phyloP scores from a whole-genome alignment of 30 jellyfish, hydroid and myxozoan species.

The Hydractinia symbiolongicarpus region DNA sequence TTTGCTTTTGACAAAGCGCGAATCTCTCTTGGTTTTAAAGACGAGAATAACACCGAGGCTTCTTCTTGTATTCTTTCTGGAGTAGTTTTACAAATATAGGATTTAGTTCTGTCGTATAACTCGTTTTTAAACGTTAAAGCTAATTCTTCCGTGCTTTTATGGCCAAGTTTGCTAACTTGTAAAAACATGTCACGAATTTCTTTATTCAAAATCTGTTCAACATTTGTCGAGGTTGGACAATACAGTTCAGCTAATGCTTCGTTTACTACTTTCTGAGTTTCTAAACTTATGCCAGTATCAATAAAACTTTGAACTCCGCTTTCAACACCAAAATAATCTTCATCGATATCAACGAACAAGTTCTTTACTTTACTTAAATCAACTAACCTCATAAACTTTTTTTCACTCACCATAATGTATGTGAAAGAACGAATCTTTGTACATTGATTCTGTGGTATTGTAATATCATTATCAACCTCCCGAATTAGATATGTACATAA shows the following conservation, averaged over 20 bases:
- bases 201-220: conserved; percentile 7
- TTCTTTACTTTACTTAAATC: not conserved
- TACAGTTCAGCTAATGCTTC: not conserved
- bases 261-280: not conserved
- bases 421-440: conserved; percentile 2
- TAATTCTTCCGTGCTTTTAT: too few relatives aligned
- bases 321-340: conserved; percentile 50
- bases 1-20: not conserved
- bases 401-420: conserved; percentile 9
- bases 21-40: not conserved
- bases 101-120: too few relatives aligned
- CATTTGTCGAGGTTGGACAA: conserved; percentile 23
- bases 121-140: too few relatives aligned
- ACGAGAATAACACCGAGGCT: too few relatives aligned
- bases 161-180: too few relatives aligned
- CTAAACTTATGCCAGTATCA: conserved; percentile 25
- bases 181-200: not conserved
- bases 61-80: too few relatives aligned
- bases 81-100: too few relatives aligned
- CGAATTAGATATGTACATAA: conserved; percentile 2
- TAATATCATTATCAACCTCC: not conserved
- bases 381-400: not conserved
- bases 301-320: conserved; percentile 28
- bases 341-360: conserved; percentile 37
- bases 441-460: conserved; percentile 10